Percentiles rank a stretch among this genome's conserved stretches.
phyloP scores from a whole-genome alignment of 2,113 vertebrate genomes.

The Holacanthus passer region DNA sequence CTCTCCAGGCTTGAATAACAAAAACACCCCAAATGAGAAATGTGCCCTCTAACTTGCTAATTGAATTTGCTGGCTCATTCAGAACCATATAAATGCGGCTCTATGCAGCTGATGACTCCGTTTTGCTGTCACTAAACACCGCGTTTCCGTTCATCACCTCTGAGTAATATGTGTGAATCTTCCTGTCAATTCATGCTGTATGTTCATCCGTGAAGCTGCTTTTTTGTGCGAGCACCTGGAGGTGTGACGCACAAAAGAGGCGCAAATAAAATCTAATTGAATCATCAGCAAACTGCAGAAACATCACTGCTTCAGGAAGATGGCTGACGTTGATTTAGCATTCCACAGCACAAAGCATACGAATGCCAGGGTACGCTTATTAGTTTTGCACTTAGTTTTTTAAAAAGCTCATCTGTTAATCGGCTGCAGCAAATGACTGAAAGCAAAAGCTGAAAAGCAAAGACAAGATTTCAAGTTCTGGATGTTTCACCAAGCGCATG shows the following conservation, averaged over 20 bases:
- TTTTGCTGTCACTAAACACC: slow-evolving; percentile 14
- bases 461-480: neutral
- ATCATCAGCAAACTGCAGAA: slow-evolving; percentile 33
- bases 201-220: slow-evolving; percentile 45
- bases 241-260: slow-evolving; percentile 16
- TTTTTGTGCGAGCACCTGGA: slow-evolving; percentile 73
- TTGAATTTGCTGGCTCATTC: slow-evolving; percentile 55
- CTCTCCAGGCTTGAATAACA: slow-evolving; percentile 44
- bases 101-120: slow-evolving; percentile 35
- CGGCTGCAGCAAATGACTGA: slow-evolving; percentile 12
- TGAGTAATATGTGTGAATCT: slow-evolving; percentile 18
- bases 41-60: slow-evolving; percentile 28
- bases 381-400: slow-evolving; percentile 15
- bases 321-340: neutral
- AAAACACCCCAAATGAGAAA: slow-evolving; percentile 45
- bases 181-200: slow-evolving; percentile 44
- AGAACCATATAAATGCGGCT: slow-evolving; percentile 38
- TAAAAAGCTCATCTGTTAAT: slow-evolving; percentile 20
- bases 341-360: slow-evolving; percentile 3
- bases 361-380: neutral
- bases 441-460: slow-evolving; percentile 11
- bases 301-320: slow-evolving; percentile 13
- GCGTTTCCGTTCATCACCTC: slow-evolving; percentile 47
- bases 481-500: slow-evolving; percentile 10
- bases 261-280: neutral